Evolutionary conservation across 2,113 vertebrate species (phyloP), one percentile per base, ranked within the genome.

Genomic region (Axis porcinus): DNA sequence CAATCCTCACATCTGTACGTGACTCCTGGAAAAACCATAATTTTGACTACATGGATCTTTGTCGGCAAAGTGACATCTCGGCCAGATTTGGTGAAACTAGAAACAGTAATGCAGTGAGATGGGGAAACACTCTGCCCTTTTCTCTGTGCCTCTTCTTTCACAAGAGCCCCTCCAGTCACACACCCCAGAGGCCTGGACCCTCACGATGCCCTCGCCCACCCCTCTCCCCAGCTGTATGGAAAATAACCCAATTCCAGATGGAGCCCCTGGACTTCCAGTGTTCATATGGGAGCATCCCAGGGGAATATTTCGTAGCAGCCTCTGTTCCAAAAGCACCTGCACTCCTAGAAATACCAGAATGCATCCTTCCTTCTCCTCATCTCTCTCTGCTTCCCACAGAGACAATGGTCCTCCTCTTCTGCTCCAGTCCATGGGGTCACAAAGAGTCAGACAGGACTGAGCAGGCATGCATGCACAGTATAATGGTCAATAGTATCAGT

Each of bases 201-300:
- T 79, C 52, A n/a, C 36, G 17, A 13, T 28, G 1, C 4, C 3
- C 14, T 58, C 6, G 0, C 5, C 47, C 11, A 40, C 0, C 15
- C 43, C 50, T 36, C 58, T 84, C 23, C 12, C 54, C 4, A 64
- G 0, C 30, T 83, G 0, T 36, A 60, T n/a, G 25, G 28, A 45
- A 54, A 45, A 40, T 45, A 64, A 54, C 21, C 40, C 3, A 3
- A 67, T 15, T 50, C 13, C n/a, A 89, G 19, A 36, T 17, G 30
- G 33, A 28, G 21, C 5, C 36, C 14, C 13, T 33, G 60, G 28
- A 5, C n/a, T 19, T 57, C 54, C 54, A 43, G 28, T 1, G 0
- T 47, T 94, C 62, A 58, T 36, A 70, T 0, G 33, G 17, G 30
- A 85, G 8, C 33, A 94, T 16, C 43, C 4, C 19, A 79, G 27